These are phyloP conservation scores for Petromus typicus DNA, from an alignment of 2,113 vertebrate species.

Conservation along the genomic window DNA sequence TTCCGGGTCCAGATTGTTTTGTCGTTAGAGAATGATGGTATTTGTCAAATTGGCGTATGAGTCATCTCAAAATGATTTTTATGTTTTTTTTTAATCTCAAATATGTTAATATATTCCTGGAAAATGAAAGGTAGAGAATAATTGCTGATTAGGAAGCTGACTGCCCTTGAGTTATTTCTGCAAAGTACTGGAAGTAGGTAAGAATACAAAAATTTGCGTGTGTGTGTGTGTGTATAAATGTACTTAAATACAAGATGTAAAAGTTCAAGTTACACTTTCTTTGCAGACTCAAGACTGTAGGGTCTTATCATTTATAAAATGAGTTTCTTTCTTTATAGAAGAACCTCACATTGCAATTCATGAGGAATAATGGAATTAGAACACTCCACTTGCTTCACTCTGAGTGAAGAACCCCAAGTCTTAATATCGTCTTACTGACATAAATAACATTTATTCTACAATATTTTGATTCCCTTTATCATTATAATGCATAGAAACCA, in stretches of 20 bases:
- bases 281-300: neutral
- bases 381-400: neutral
- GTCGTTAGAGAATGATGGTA: neutral
- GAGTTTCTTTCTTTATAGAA: neutral
- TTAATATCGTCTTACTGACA: neutral
- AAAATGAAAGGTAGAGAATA: neutral
- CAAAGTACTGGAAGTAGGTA: neutral
- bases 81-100: neutral
- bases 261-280: neutral
- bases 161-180: neutral
- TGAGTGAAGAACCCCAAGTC: neutral
- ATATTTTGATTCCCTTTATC: neutral
- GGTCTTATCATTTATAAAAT: neutral
- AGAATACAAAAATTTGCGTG: neutral
- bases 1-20: neutral
- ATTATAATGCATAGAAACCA: neutral
- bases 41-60: neutral
- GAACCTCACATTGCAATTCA: neutral
- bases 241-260: neutral
- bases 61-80: neutral
- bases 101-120: neutral
- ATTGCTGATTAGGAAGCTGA: neutral
- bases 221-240: neutral
- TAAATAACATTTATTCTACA: neutral
- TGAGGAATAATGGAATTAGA: neutral